Base-by-base conservation (phyloP, 37 sponge, comb jelly and placozoan genomes). In the Cladorhizidae sp. region DNA sequence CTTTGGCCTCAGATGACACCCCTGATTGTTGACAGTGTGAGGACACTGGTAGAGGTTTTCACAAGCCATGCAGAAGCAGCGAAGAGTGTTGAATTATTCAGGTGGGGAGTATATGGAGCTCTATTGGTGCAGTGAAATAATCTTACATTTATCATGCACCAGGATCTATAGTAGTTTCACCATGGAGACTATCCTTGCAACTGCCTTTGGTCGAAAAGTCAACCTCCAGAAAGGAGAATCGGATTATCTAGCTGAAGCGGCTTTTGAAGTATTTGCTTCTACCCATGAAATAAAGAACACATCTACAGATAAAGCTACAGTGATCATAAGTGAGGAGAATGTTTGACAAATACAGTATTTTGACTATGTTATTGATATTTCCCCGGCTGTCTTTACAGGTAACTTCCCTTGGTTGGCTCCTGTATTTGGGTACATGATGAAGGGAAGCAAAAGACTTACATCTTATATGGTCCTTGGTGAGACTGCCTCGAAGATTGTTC, bases 111-210 rank as follows among this genome's bases (percentile, higher is more conserved):
- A 45, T 6, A 58, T 5, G 26, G 3, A 3, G 8, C 26, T 25
- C 20, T 26, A 21, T 25, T 26, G 14, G 59, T 58, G 26, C 20
- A 26, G 83, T 91, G 51, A 74, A 87, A 11, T 71, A 70, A 1
- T 45, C 9, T 45, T 64, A 72, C 22, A 43, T 87, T 43, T 40
- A 76, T n/a, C 26, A 11, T 87, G 18, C 79, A 67, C 31, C 5
- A 58, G 59, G 8, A 58, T 25, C 59, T 87, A 62, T 79, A 74
- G 82, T 0, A 29, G 61, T 28, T 84, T 84, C 67, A 84, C 88
- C 43, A 83, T 91, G 85, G 92, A 91, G 67, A 82, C 89, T 17
- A 82, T 91, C 26, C 23, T 91, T 57, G 92, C 88, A 12, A 79
- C 73, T 31, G 92, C 84, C 12, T 91, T 91, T 70, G 84, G 92